Percentiles rank a stretch among this genome's conserved stretches.
phyloP scores from a whole-genome alignment of 1,140 invertebrate species.

The Drosophila arizonae region DNA sequence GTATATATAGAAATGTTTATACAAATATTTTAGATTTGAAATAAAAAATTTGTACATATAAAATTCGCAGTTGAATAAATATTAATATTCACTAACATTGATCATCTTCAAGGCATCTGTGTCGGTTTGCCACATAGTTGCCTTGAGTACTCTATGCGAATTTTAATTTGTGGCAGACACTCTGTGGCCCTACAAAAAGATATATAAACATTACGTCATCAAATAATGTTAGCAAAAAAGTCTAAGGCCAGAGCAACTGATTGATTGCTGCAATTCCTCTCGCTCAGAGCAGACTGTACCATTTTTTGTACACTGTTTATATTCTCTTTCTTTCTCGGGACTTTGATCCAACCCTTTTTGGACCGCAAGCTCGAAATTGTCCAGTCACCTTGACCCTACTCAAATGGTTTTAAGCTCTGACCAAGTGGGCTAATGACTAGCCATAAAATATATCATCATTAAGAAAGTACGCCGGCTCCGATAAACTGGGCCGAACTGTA shows the following conservation, averaged over 20 bases:
- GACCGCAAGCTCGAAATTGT: conserved; percentile 32
- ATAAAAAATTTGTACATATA: no score
- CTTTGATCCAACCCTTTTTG: conserved; percentile 22
- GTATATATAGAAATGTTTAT: no score
- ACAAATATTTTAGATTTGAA: no score
- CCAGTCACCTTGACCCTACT: conserved; percentile 58
- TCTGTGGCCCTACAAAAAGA: not conserved
- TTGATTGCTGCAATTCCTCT: conserved; percentile 34
- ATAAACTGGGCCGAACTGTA: conserved; percentile 31
- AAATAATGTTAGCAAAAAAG: not conserved
- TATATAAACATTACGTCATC: not conserved
- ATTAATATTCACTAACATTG: no score
- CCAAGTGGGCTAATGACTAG: conserved; percentile 54
- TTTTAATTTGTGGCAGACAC: not conserved
- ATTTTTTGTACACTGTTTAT: not conserved
- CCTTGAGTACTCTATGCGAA: no score
- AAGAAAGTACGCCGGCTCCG: conserved; percentile 31
- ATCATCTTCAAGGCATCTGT: no score
- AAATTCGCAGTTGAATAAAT: no score
- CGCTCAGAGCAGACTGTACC: not conserved
- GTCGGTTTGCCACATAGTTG: no score
- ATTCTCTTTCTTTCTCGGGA: not conserved
- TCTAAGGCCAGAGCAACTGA: conserved; percentile 4
- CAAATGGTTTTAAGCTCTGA: conserved; percentile 47
- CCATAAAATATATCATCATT: conserved; percentile 70